A percentile compares a stretch with the other conserved stretches of the same genome.
Evolutionary conservation across 2,888 invertebrate species (phyloP).

Genomic region (Aphodius granarius): DNA sequence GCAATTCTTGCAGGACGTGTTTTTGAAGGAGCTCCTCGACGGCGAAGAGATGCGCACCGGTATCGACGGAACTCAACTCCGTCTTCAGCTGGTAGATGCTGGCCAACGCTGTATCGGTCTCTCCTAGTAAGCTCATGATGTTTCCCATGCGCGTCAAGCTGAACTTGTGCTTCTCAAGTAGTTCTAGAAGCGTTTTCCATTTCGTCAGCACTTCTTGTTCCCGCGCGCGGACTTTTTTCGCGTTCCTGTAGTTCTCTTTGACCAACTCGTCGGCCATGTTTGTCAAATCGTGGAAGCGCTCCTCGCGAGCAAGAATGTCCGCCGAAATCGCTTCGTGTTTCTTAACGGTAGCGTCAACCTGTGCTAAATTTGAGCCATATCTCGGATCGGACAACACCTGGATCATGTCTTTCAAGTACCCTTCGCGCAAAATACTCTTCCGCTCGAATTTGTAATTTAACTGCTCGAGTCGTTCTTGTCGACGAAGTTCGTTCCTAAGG

Average conservation of each 20-base stretch:
- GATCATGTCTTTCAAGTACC: constrained; percentile 97
- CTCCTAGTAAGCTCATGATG: constrained; percentile 85
- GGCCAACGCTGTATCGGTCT: constrained; percentile 85
- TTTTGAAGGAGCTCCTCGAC: constrained; percentile 95
- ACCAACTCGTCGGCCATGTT: constrained; percentile 93
- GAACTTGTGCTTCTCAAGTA: constrained; percentile 81
- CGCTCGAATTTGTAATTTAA: constrained; percentile 94
- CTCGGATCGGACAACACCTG: constrained; percentile 90
- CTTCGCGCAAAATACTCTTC: constrained; percentile 92
- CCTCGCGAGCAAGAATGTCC: constrained; percentile 91
- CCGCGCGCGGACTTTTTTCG: constrained; percentile 69
- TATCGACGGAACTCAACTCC: constrained; percentile 75
- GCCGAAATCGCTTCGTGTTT: constrained; percentile 98
- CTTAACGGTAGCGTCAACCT: constrained; percentile 96
- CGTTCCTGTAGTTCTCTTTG: constrained; percentile 88
- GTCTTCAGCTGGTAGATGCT: constrained; percentile 85
- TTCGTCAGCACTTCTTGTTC: constrained; percentile 74
- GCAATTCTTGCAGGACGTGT: constrained; percentile 89
- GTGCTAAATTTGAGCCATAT: constrained; percentile 86
- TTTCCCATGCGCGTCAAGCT: constrained; percentile 79
- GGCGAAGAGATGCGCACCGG: constrained; percentile 90
- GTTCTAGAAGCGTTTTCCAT: constrained; percentile 83
- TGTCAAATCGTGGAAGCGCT: constrained; percentile 90
- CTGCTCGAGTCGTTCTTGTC: constrained; percentile 93
- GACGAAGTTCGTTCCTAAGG: constrained; percentile 82